Base-by-base conservation (phyloP, 2,797 vertebrate species). In the Astyanax mexicanus region DNA sequence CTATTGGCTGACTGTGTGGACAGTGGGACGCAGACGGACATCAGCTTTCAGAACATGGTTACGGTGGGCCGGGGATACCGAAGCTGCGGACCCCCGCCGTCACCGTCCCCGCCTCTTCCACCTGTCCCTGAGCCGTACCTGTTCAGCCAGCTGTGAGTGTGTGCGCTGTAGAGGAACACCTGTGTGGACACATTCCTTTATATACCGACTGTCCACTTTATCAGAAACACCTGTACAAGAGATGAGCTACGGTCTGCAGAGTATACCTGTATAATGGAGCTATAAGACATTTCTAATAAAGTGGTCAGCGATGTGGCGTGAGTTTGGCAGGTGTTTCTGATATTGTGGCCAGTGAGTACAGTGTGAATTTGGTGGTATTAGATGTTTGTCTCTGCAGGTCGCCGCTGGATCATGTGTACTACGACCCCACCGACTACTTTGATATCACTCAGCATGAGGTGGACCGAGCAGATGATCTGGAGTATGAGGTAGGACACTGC, bases 1-100 rank as follows among this genome's bases (percentile, higher is more conserved):
- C 7, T 42, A 15, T 11, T 85, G 86, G 86, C 90, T n/a, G 94
- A 93, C 84, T 94, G 95, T 69, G 94, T 96, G 77, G 95, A 96
- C 93, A 96, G 92, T 85, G 94, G 95, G 83, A 96, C 95, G 62
- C 95, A 96, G 85, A 96, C 95, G 0, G 95, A 96, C 91, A 95
- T 96, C 90, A 95, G 94, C 90, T 96, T 96, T 89, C 95, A 96
- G 85, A 95, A 96, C 86, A 94, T 96, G 90, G 83, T 95, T 89
- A 94, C 93, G 21, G 85, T 94, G 87, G 93, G 94, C 83, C 92
- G 92, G 86, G 88, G 90, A 74, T 83, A 82, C 29, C 93, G 94
- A 72, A 92, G 89, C 77, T 93, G 93, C 0, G 93, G 93, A 66
- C 93, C 87, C 77, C 92, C 87, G 0, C 87, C 91, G 44, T 89